Evolutionary conservation across 2,888 invertebrate genomes (phyloP), one percentile per base, ranked within the genome.

Genomic region (Craniophora ligustri): DNA sequence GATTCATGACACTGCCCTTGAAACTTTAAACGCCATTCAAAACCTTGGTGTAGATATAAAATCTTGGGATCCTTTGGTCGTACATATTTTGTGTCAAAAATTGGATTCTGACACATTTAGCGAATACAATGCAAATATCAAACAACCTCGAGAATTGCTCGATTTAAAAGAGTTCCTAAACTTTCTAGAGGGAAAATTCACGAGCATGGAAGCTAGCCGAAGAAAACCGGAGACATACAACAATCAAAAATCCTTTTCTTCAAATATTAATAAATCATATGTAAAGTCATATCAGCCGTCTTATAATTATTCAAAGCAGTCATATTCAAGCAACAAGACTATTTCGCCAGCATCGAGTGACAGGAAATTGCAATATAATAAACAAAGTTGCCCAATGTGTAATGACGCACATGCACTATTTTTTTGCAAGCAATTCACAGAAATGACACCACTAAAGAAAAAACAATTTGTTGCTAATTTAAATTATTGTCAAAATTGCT

Each of bases 21-120:
- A 36, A 8, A 19, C 19, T n/a, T n/a, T 36, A 11, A 36, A 16
- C 11, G 36, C 36, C 1, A 19, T 36, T 7, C 5, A 36, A 13
- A 36, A 36, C 8, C 21, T 36, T 11, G 36, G 36, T 7, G 21
- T 36, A 0, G 36, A 36, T 8, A 13, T 21, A 2, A 10, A 19
- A 6, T 21, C 31, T 0, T 41, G 41, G 41, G 41, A 41, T 14
- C 36, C 41, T 5, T 21, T 31, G n/a, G 14, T 42, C 7, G 31
- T 42, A 2, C 16, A 42, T 14, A 1, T 31, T 0, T 7, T 36
- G 3, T n/a, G 19, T 19, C 19, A 19, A 11, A 36, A 36, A 13
- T 19, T 36, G 13, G 41, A 42, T 31, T 34, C 34, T 2, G 34
- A 34, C 2, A 34, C 34, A 8, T 34, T 16, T 14, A 34, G 6